Evolutionary conservation across 2,888 invertebrate species (phyloP).

Genomic region (Leptopilina drosophilae): DNA sequence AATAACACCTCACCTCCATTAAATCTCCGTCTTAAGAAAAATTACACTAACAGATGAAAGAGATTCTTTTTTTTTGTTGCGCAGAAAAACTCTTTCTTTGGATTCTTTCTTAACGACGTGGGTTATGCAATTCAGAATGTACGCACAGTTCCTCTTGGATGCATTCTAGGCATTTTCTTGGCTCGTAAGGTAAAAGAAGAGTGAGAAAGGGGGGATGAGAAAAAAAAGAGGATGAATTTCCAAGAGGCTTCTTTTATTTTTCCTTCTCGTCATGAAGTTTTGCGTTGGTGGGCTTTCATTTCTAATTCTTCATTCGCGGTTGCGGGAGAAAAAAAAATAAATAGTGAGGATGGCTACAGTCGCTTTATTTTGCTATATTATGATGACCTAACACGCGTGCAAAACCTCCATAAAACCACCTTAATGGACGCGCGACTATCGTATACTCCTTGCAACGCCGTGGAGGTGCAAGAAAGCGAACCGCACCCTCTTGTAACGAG

Average conservation of each 20-base stretch:
- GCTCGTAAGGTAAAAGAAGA: background rate
- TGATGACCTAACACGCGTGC: conserved; percentile 69
- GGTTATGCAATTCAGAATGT: conserved; percentile 8
- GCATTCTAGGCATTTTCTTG: conserved; percentile 32
- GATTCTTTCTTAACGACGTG: conserved; percentile 21
- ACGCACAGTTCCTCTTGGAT: conserved; percentile 35
- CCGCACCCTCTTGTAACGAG: conserved; percentile 40
- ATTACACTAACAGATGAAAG: too few species aligned
- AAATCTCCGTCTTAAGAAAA: too few species aligned
- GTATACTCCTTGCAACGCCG: conserved; percentile 1
- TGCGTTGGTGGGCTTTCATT: conserved; percentile 51
- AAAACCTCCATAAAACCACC: conserved; percentile 64
- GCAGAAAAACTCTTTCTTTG: background rate
- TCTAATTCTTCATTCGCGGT: conserved; percentile 46
- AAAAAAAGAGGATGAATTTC: conserved; percentile 5
- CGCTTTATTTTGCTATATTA: conserved; percentile 65
- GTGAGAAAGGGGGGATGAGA: too few species aligned
- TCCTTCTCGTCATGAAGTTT: background rate
- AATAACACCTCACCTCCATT: too few species aligned
- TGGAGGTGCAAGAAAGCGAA: conserved; percentile 34
- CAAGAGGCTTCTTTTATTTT: conserved; percentile 34
- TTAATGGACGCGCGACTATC: conserved; percentile 61
- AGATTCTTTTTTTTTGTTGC: too few species aligned
- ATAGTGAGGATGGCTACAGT: conserved; percentile 47
- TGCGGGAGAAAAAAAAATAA: conserved; percentile 51